Base-by-base conservation (phyloP, 2,888 invertebrate genomes). In the Chrysolina haemoptera region DNA sequence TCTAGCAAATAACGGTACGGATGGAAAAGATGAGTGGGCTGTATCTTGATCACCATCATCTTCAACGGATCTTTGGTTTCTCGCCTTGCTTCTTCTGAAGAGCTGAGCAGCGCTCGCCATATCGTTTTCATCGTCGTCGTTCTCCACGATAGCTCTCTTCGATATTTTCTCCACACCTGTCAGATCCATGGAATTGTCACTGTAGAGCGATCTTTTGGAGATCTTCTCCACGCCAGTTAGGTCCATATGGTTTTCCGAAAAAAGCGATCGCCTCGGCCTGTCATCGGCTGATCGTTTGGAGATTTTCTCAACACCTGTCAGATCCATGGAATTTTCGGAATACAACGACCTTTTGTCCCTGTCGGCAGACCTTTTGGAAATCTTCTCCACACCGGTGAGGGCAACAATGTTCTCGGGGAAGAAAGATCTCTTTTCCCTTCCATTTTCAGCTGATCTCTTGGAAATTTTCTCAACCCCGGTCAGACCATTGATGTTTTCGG, bases 261-360 rank as follows among this genome's bases (percentile, higher is more conserved):
- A 66, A 11, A 77, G 43, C 6, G 68, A 68, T 59, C 77, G 67
- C 16, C 69, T 74, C 12, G 50, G 27, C 46, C 59, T 62, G 14
- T 71, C 48, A 12, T 55, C 70, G 27, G 50, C 22, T 16, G 73
- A 75, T 50, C 77, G 50, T 63, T 76, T 78, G 35, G 77, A 73
- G 12, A 76, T 76, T 43, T 68, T 75, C 68, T 78, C 78, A 11
- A 70, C 50, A 8, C 76, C 78, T 18, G 78, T 74, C 41, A 78
- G 55, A 11, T 62, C 66, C 41, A 71, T 48, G 6, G 48, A 62
- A 18, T 46, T 64, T 53, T 74, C 72, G 1, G 74, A 65, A 55
- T 48, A 76, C 40, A 78, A 66, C 11, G 75, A 75, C 16, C 77
- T 67, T 46, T 70, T 76, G 65, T 70, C 70, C 12, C 22, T 50